phyloP scores from a whole-genome alignment of 2,797 vertebrate genomes.

The Nothura maculosa region DNA sequence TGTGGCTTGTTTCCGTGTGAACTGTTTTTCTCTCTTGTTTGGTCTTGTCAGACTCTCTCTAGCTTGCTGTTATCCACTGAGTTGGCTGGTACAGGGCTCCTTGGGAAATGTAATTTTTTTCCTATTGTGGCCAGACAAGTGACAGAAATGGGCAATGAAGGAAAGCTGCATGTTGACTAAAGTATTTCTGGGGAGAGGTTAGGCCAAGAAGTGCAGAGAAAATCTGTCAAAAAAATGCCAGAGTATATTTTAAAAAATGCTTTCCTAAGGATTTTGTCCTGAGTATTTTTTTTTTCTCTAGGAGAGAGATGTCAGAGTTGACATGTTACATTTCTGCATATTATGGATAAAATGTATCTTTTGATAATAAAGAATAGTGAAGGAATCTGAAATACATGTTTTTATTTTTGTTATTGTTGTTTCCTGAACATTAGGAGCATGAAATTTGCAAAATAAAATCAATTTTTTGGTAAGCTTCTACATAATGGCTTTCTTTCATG shows the following conservation, averaged over 20 bases:
- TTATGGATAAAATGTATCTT: conserved; percentile 14
- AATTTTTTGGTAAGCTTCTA: background rate
- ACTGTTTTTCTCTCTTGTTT: background rate
- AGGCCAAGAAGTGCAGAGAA: background rate
- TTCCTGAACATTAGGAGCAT: background rate
- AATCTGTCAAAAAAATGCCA: conserved; percentile 40
- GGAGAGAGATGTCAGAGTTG: background rate
- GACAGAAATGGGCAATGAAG: background rate
- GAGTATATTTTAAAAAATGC: background rate
- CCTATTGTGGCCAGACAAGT: background rate
- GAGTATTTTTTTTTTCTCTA: conserved; percentile 10
- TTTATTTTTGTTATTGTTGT: background rate
- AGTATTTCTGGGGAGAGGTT: background rate
- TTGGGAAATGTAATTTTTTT: background rate
- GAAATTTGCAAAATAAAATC: conserved; percentile 3
- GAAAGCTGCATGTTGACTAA: background rate
- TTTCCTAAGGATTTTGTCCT: background rate
- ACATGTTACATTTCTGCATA: conserved; percentile 11
- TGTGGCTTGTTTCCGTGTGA: background rate
- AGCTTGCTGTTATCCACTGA: background rate
- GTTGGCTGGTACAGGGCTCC: background rate
- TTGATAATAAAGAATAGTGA: background rate
- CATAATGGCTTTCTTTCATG: background rate
- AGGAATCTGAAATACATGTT: background rate
- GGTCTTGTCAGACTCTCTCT: background rate